Evolutionary conservation across 2,888 invertebrate genomes (phyloP), one percentile per base, ranked within the genome.

Genomic region (Agonopterix arenella): DNA sequence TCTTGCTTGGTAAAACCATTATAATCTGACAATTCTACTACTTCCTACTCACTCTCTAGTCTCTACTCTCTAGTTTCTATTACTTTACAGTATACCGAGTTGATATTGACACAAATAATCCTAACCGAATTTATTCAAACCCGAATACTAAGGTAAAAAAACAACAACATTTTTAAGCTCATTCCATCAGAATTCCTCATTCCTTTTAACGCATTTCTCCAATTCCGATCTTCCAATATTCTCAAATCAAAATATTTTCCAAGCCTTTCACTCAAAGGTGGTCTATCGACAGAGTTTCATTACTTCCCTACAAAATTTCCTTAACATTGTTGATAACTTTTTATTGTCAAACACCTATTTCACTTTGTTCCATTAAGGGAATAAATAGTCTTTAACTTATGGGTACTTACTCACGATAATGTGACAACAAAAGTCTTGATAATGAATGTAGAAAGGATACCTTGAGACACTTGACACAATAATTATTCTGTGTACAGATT

Each of bases 261-360:
- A 48, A 53, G 49, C 60, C 61, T 68, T 68, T 68, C 62, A 62
- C 66, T 61, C 64, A 47, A n/a, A 47, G 48, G 48, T 48, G 48
- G 48, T 48, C 48, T n/a, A 11, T 11, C 3, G 16, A 9, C 47
- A 8, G 36, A 8, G 11, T 18, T 47, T 48, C 48, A 48, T 48
- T 48, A 48, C 68, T 56, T 51, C 56, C 55, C 67, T 56, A 64
- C 73, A 68, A 68, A 70, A 60, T 61, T 52, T 56, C 60, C 52
- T 64, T 63, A 69, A 67, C 62, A 56, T 38, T 11, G 55, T n/a
- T 56, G 80, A 83, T 83, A 83, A 77, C 64, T 51, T 70, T 80
- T 79, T 83, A 80, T 76, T 77, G 70, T 78, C 63, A 55, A 61
- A 60, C 59, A 52, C 67, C 61, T 61, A 67, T 73, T 64, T 69